These are phyloP conservation scores for Ursus arctos DNA, from an alignment of 2,113 vertebrate species.

Conservation along the genomic window DNA sequence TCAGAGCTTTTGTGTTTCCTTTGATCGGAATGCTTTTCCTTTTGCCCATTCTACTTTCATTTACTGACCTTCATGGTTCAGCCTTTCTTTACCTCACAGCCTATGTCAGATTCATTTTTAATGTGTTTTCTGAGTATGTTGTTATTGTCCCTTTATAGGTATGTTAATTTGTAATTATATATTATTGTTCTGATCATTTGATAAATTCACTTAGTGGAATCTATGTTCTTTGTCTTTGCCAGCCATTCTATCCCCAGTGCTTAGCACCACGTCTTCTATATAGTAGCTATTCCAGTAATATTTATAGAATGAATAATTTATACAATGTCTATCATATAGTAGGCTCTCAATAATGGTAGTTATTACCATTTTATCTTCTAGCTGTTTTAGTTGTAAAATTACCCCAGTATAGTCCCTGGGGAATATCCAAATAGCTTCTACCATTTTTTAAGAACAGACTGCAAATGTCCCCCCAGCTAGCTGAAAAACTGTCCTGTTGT, in stretches of 20 bases:
- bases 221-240: not conserved
- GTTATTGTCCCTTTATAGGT: not conserved
- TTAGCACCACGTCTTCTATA: not conserved
- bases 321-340: not conserved
- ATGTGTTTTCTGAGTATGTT: not conserved
- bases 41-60: not conserved
- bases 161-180: not conserved
- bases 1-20: conserved; percentile 19
- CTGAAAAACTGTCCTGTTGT: not conserved
- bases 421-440: not conserved
- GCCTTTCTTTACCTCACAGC: not conserved
- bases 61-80: not conserved
- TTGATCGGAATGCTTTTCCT: conserved; percentile 3
- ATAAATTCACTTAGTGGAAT: not conserved
- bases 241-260: not conserved
- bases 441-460: not conserved
- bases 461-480: not conserved
- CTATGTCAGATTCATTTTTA: not conserved
- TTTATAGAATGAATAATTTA: not conserved
- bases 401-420: not conserved
- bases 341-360: not conserved
- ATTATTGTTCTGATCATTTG: not conserved
- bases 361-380: not conserved
- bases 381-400: not conserved
- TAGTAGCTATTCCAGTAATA: not conserved